phyloP scores from a whole-genome alignment of 2,797 vertebrate species.

The Brachyrhaphis roseni region DNA sequence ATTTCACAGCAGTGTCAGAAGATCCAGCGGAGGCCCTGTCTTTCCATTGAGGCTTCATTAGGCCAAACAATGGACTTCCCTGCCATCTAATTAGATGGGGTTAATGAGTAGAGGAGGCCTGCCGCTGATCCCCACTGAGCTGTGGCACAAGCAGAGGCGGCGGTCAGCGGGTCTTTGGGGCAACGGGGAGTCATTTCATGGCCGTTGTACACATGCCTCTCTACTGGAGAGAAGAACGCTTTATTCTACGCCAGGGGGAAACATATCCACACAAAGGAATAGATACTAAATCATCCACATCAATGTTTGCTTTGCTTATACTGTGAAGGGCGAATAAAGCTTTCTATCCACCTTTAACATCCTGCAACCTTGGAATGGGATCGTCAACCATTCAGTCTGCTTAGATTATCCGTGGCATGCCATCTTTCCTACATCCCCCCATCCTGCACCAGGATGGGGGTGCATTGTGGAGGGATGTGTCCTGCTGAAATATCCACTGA shows the following conservation, averaged over 20 bases:
- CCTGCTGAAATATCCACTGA: not conserved
- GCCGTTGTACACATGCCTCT: conserved; percentile 32
- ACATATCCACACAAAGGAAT: not conserved
- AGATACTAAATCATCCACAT: not conserved
- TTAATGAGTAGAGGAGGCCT: conserved; percentile 91
- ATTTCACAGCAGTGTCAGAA: conserved; percentile 87
- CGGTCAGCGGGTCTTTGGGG: conserved; percentile 57
- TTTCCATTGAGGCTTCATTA: conserved; percentile 94
- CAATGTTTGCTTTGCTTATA: not conserved
- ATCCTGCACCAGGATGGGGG: not conserved
- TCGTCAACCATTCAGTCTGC: not conserved
- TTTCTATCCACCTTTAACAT: not conserved
- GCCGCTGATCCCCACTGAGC: conserved; percentile 72
- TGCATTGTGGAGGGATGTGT: too few species aligned
- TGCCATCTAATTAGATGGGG: conserved; percentile 96
- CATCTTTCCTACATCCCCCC: not conserved
- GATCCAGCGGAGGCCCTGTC: conserved; percentile 86
- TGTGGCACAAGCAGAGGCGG: conserved; percentile 51
- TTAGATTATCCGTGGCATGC: not conserved
- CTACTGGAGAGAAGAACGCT: conserved; percentile 34
- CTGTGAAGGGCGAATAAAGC: not conserved
- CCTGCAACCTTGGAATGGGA: not conserved
- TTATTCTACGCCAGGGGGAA: conserved; percentile 13
- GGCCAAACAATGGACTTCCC: conserved; percentile 88
- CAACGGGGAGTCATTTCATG: conserved; percentile 40